phyloP scores from a whole-genome alignment of 2,113 vertebrate species.

The Brachypodius melanocephalos region DNA sequence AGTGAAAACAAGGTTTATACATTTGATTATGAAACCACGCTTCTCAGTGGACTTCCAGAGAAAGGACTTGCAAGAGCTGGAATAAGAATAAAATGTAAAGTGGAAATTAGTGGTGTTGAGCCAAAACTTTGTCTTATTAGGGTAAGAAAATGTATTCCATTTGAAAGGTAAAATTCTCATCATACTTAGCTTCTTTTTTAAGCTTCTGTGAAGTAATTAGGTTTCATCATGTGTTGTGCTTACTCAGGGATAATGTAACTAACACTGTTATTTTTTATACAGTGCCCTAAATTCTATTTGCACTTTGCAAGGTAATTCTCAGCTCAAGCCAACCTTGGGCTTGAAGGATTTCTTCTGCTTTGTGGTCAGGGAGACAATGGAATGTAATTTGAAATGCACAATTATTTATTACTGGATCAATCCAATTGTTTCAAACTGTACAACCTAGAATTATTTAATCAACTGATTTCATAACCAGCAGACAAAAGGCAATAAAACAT shows the following conservation, averaged over 20 bases:
- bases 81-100: constrained; percentile 64
- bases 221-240: constrained; percentile 63
- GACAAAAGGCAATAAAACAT: constrained; percentile 45
- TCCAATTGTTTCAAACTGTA: constrained; percentile 64
- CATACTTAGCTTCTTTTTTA: constrained; percentile 11
- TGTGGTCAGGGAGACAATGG: constrained; percentile 62
- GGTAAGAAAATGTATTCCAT: constrained; percentile 62
- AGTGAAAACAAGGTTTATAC: constrained; percentile 44
- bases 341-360: constrained; percentile 74
- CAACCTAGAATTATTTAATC: constrained; percentile 68
- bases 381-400: constrained; percentile 69
- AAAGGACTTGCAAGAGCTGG: constrained; percentile 54
- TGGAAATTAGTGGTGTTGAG: constrained; percentile 59
- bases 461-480: constrained; percentile 62
- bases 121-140: constrained; percentile 65
- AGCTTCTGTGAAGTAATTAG: constrained; percentile 63
- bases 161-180: constrained; percentile 63
- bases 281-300: constrained; percentile 71
- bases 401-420: constrained; percentile 67
- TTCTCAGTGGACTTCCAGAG: constrained; percentile 55
- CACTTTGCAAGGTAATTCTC: constrained; percentile 74
- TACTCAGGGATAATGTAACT: constrained; percentile 60
- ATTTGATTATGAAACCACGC: constrained; percentile 49
- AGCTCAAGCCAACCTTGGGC: constrained; percentile 61
- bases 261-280: constrained; percentile 48